phyloP scores from a whole-genome alignment of 2,797 vertebrate species.

The Arrhamphus sclerolepis region DNA sequence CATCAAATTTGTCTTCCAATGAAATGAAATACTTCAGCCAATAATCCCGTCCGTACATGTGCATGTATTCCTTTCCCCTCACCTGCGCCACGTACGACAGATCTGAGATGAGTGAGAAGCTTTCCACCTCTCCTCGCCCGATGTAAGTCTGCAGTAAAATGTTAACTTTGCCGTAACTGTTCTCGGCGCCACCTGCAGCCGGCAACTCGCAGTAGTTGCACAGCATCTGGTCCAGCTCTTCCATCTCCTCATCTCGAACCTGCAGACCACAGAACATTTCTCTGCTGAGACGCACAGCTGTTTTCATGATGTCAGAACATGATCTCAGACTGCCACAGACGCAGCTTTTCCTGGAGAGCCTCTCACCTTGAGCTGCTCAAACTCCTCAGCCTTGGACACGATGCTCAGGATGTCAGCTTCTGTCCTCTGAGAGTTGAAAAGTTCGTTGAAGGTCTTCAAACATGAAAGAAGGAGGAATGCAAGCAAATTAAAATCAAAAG shows the following conservation, averaged over 20 bases:
- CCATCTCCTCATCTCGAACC: conserved; percentile 96
- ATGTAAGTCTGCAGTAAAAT: conserved; percentile 97
- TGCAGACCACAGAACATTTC: conserved; percentile 48
- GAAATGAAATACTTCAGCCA: too few relatives aligned
- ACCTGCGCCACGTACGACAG: conserved; percentile 98
- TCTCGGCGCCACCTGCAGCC: conserved; percentile 94
- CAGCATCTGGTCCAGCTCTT: conserved; percentile 91
- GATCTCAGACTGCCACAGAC: too few relatives aligned
- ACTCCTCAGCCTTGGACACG: conserved; percentile 97
- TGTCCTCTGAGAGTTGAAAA: conserved; percentile 93
- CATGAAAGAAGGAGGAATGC: conserved; percentile 5
- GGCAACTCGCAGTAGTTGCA: conserved; percentile 89
- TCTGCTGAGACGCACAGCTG: too few relatives aligned
- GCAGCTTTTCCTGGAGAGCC: background rate
- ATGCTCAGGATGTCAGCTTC: conserved; percentile 93
- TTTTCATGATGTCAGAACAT: too few relatives aligned
- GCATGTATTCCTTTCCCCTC: conserved; percentile 22
- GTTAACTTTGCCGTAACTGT: conserved; percentile 97
- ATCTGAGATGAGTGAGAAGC: conserved; percentile 98
- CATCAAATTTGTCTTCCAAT: too few relatives aligned
- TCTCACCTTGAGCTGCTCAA: conserved; percentile 97
- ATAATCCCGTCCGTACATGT: background rate
- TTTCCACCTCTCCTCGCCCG: conserved; percentile 94
- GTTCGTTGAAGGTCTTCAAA: conserved; percentile 95
- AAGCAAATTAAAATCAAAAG: too few relatives aligned